Evolutionary conservation across 1,140 invertebrate genomes (phyloP).

Genomic region (Trachymyrmex septentrionalis): DNA sequence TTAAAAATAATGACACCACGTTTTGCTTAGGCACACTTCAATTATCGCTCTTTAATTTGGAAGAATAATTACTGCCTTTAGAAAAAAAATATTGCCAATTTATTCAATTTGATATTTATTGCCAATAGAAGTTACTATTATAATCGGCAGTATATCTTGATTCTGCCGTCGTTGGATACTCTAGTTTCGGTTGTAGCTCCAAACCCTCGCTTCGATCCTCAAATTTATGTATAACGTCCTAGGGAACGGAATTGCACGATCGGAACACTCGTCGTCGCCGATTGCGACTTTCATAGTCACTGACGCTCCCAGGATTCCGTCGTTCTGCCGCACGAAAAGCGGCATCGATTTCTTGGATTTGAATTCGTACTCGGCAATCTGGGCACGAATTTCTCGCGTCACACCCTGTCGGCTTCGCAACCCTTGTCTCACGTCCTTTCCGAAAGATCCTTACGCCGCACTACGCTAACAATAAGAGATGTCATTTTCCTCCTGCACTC

Average conservation of each 20-base stretch:
- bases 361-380: constrained; percentile 69
- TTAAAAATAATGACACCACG: too few relatives aligned
- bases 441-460: background rate
- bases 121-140: background rate
- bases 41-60: background rate
- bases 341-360: constrained; percentile 70
- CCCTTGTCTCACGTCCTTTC: constrained; percentile 60
- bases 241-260: constrained; percentile 9
- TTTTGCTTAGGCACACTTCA: too few relatives aligned
- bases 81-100: background rate
- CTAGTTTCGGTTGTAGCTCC: background rate
- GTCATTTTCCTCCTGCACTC: constrained; percentile 19
- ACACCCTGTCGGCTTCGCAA: constrained; percentile 65
- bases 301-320: constrained; percentile 25
- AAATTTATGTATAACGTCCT: constrained; percentile 39
- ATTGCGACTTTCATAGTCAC: constrained; percentile 36
- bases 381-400: constrained; percentile 70
- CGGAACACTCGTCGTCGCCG: constrained; percentile 8
- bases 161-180: background rate
- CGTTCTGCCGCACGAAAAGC: constrained; percentile 20
- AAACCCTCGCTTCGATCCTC: constrained; percentile 13
- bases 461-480: constrained; percentile 22
- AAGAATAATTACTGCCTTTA: background rate
- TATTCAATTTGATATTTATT: background rate
- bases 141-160: background rate